phyloP scores from a whole-genome alignment of 2,797 vertebrate genomes.

The Ispidina lecontei region DNA sequence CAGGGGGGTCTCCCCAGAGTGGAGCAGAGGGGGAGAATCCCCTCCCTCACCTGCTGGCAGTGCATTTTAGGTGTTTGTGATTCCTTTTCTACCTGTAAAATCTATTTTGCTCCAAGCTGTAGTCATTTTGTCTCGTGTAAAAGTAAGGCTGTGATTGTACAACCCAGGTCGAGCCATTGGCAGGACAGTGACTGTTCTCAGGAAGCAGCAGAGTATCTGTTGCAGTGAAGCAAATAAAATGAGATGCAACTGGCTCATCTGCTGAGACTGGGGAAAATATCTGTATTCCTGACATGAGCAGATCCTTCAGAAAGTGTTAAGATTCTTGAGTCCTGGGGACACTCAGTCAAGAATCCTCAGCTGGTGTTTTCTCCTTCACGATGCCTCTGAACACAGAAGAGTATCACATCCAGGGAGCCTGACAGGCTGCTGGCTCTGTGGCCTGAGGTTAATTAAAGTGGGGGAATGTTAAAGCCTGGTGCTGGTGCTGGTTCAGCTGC shows the following conservation, averaged over 20 bases:
- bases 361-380: background rate
- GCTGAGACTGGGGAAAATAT: background rate
- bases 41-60: too few species aligned
- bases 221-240: background rate
- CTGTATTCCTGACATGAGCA: background rate
- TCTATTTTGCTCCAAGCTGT: background rate
- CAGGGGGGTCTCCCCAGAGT: too few species aligned
- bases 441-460: constrained; percentile 33
- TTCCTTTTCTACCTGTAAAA: background rate
- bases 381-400: background rate
- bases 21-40: too few species aligned
- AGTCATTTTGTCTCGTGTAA: background rate
- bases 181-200: background rate
- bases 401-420: background rate
- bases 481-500: background rate
- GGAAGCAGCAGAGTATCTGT: background rate
- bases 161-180: background rate
- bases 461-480: background rate
- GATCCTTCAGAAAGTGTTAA: background rate
- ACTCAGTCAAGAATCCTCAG: background rate
- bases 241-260: background rate
- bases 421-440: background rate
- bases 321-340: background rate
- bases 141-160: background rate
- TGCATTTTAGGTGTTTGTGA: background rate